Base-by-base conservation (phyloP, 1,140 invertebrate genomes). In the Bombus difficillimus region DNA sequence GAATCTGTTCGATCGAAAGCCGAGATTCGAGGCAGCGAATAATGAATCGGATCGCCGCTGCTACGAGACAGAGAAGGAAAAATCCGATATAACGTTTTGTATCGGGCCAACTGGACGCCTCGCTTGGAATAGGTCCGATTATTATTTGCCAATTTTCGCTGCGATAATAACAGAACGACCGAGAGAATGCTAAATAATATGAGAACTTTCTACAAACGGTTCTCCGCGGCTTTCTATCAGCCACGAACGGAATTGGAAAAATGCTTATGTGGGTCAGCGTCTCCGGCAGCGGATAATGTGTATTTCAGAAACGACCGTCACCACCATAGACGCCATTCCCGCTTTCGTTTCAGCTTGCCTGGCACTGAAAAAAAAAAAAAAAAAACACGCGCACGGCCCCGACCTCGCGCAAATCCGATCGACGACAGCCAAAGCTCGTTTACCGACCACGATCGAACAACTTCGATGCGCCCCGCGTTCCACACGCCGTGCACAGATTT, bases 171-270 rank as follows among this genome's bases (percentile, higher is more conserved):
- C 81, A 22, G 64, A 82, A 86, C 89, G 81, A 89, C 87, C 91
- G 91, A 80, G 76, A 80, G 76, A 93, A 93, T 94, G 93, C 92
- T 93, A 93, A 94, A 93, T 94, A 93, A 93, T 93, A 93, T 93
- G 89, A 88, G 84, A 93, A 95, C 94, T 95, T 95, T 95, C 94
- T 95, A 94, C 93, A 90, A 92, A 92, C 91, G 90, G 68, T 78
- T 81, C 37, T 39, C 71, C 62, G 81, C 87, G 91, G 93, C 94
- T 94, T 94, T 94, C 94, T 94, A 94, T 93, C 91, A 91, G 88
- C 83, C 82, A 86, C 85, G 89, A 80, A 84, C 69, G 90, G 92
- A 93, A 94, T 94, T 92, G 93, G 92, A 94, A 94, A 94, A 94
- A 94, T 93, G 90, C 88, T 75, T 90, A 94, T 94, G 92, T 94